Conservation (phyloP, 2,113 vertebrate species). For the Centropristis striata region DNA sequence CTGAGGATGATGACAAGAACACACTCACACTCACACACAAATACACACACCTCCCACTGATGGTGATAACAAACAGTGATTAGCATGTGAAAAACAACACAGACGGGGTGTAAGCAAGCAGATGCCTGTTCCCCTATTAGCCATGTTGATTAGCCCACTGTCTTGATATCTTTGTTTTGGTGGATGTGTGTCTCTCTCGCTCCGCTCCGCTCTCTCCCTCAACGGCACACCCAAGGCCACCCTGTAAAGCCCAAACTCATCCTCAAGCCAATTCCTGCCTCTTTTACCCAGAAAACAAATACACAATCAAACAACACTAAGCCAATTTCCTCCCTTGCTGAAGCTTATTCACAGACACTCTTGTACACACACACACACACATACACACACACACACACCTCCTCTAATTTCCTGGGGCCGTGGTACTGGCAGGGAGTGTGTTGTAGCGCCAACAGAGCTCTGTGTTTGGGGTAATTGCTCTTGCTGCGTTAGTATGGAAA, state of each 20-base stretch:
- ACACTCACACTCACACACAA: slow-evolving; percentile 58
- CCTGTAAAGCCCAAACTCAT: slow-evolving; percentile 72
- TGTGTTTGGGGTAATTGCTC: slow-evolving; percentile 96
- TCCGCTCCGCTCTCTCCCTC: slow-evolving; percentile 28
- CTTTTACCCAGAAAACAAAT: slow-evolving; percentile 82
- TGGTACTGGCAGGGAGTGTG: slow-evolving; percentile 88
- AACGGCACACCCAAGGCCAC: slow-evolving; percentile 75
- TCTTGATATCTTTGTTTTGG: slow-evolving; percentile 85
- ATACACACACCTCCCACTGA: slow-evolving; percentile 74
- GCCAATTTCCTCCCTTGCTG: slow-evolving; percentile 82
- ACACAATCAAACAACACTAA: slow-evolving; percentile 86
- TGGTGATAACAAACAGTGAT: slow-evolving; percentile 83
- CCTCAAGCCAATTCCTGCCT: slow-evolving; percentile 72
- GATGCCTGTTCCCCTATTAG: slow-evolving; percentile 79
- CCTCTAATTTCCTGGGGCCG: slow-evolving; percentile 85
- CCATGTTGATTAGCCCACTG: slow-evolving; percentile 77
- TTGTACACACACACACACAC: slow-evolving; percentile 46
- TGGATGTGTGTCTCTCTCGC: slow-evolving; percentile 67
- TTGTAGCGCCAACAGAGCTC: slow-evolving; percentile 94
- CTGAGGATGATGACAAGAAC: slow-evolving; percentile 53
- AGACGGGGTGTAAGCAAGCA: slow-evolving; percentile 79
- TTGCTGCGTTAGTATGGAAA: slow-evolving; percentile 99
- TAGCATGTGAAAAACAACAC: slow-evolving; percentile 85
- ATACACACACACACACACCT: slow-evolving; percentile 67
- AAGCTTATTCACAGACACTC: slow-evolving; percentile 71